phyloP scores from a whole-genome alignment of 2,797 vertebrate genomes.

The Tokudaia tokunoshimensis region DNA sequence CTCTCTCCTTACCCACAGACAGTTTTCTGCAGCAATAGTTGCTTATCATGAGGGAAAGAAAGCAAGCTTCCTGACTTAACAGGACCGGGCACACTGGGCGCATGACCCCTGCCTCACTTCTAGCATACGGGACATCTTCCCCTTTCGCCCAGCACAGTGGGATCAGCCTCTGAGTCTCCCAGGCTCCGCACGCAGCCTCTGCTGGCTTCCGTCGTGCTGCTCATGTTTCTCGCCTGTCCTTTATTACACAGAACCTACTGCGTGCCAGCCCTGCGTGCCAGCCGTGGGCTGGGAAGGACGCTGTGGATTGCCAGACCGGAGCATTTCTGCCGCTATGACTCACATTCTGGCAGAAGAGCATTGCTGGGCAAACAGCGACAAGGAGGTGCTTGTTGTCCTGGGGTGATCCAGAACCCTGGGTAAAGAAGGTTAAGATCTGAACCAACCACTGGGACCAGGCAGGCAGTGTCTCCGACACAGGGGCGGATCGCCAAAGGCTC shows the following conservation, averaged over 20 bases:
- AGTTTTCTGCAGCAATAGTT: not conserved
- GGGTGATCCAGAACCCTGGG: not conserved
- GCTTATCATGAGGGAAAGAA: not conserved
- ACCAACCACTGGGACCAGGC: not conserved
- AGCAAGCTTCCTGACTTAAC: not conserved
- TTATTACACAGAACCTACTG: not conserved
- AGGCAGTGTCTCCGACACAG: not conserved
- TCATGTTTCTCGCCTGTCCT: not conserved
- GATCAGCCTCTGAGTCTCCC: not conserved
- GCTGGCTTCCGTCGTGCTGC: not conserved
- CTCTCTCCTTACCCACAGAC: not conserved
- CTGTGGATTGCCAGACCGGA: not conserved
- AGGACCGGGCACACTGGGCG: not conserved
- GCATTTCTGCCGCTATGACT: not conserved
- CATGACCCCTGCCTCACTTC: not conserved
- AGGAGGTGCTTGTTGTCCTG: not conserved
- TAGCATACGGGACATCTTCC: not conserved
- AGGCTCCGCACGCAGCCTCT: not conserved
- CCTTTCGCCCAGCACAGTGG: not conserved
- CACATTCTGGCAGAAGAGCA: constrained; percentile 6
- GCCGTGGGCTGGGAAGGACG: not conserved
- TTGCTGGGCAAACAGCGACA: not conserved
- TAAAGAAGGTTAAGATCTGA: constrained; percentile 23
- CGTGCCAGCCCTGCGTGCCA: not conserved
- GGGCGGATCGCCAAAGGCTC: constrained; percentile 16